Evolutionary conservation across 1,140 invertebrate genomes (phyloP).

Genomic region (Cherax quadricarinatus): DNA sequence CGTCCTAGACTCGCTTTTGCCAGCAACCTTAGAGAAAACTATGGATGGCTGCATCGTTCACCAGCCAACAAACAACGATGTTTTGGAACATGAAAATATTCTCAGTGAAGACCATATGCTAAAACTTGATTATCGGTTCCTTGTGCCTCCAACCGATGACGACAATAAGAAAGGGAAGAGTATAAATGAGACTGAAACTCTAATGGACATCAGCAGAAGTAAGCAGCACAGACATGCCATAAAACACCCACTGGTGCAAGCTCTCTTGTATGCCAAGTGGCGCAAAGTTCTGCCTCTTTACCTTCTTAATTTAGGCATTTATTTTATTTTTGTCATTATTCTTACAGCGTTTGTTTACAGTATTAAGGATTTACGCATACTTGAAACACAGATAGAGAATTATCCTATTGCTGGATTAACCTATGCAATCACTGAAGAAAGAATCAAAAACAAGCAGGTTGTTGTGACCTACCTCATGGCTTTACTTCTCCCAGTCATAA

Average conservation of each 20-base stretch:
- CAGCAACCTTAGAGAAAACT: conserved; percentile 57
- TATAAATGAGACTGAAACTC: conserved; percentile 55
- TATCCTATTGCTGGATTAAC: background rate
- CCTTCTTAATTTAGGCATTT: conserved; percentile 84
- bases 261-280: conserved; percentile 90
- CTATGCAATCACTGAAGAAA: conserved; percentile 5
- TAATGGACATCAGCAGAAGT: conserved; percentile 67
- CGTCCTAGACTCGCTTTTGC: conserved; percentile 43
- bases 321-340: conserved; percentile 83
- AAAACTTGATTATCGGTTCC: conserved; percentile 65
- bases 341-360: conserved; percentile 73
- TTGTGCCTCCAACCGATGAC: conserved; percentile 38
- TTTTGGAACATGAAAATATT: conserved; percentile 44
- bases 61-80: background rate
- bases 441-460: conserved; percentile 15
- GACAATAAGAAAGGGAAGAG: conserved; percentile 12
- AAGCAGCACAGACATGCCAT: conserved; percentile 75
- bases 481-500: conserved; percentile 43
- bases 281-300: conserved; percentile 85
- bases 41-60: conserved; percentile 71
- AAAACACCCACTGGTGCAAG: conserved; percentile 87
- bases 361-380: conserved; percentile 61
- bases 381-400: conserved; percentile 34
- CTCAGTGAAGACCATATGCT: conserved; percentile 62
- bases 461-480: conserved; percentile 32